These are phyloP conservation scores for Brachionus koreanus DNA, from an alignment of 1,140 invertebrate genomes.

Conservation along the genomic window DNA sequence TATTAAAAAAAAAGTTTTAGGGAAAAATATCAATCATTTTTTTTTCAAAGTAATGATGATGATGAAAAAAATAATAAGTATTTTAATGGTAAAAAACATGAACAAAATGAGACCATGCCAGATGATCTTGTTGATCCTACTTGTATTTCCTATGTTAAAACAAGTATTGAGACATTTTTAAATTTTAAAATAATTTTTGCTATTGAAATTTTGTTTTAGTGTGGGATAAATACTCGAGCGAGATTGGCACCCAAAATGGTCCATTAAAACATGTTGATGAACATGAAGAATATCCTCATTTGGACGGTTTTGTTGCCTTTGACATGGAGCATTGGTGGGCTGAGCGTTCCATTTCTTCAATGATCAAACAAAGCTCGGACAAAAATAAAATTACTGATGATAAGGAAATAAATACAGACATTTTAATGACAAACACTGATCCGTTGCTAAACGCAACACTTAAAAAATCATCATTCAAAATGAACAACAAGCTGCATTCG, in stretches of 20 bases:
- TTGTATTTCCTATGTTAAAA: constrained; percentile 41
- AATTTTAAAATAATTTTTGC: neutral
- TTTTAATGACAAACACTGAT: neutral
- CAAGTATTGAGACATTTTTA: constrained; percentile 14
- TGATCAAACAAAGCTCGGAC: neutral
- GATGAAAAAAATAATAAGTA: neutral
- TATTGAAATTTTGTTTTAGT: neutral
- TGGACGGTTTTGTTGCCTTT: constrained; percentile 41
- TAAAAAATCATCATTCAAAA: constrained; percentile 9
- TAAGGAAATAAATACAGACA: neutral
- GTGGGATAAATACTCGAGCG: constrained; percentile 36
- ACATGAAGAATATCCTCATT: constrained; percentile 27
- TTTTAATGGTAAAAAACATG: constrained; percentile 5
- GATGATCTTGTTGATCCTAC: constrained; percentile 19
- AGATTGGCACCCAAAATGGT: constrained; percentile 24
- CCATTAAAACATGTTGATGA: constrained; percentile 31
- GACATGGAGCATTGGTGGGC: constrained; percentile 43
- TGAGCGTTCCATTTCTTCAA: constrained; percentile 28
- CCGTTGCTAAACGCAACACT: neutral
- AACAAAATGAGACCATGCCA: neutral
- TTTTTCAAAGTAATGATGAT: constrained; percentile 28
- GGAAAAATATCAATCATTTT: neutral
- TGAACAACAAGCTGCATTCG: neutral
- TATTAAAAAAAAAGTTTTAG: neutral
- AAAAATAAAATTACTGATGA: neutral